A percentile compares a stretch with the other conserved stretches of the same genome.
phyloP scores from a whole-genome alignment of 1,140 invertebrate species.

The Ceratina japonica region DNA sequence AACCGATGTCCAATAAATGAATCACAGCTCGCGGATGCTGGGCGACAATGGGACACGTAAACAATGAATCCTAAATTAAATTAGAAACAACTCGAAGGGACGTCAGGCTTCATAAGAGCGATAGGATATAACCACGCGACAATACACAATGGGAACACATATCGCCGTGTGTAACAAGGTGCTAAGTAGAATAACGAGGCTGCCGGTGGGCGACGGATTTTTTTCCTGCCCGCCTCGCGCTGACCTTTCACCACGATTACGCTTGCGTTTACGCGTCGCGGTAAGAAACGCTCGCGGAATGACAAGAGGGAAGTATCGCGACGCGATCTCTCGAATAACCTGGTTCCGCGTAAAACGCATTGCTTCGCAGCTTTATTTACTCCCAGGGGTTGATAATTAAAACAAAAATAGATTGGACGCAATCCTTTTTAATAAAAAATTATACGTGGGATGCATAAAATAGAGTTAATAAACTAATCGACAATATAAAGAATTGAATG shows the following conservation, averaged over 20 bases:
- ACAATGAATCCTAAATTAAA: conserved; percentile 65
- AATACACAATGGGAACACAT: conserved; percentile 66
- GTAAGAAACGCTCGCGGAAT: conserved; percentile 36
- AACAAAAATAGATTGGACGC: too few relatives aligned
- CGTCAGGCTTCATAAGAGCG: conserved; percentile 53
- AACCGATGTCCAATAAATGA: conserved; percentile 38
- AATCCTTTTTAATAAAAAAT: too few relatives aligned
- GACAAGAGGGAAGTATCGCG: conserved; percentile 24
- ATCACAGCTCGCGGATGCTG: conserved; percentile 26
- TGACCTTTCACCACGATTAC: conserved; percentile 71
- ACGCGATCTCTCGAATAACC: conserved; percentile 31
- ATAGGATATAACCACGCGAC: conserved; percentile 54
- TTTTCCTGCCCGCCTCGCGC: conserved; percentile 62
- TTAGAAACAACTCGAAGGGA: conserved; percentile 55
- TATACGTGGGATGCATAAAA: too few relatives aligned
- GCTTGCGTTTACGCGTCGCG: conserved; percentile 52
- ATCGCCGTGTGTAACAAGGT: conserved; percentile 65
- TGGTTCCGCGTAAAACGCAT: background rate
- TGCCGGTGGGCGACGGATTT: conserved; percentile 62
- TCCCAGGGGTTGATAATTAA: background rate
- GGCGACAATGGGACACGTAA: conserved; percentile 53
- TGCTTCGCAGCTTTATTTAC: background rate
- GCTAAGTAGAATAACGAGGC: conserved; percentile 67
- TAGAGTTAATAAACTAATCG: background rate
- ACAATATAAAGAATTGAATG: background rate